Base-by-base conservation (phyloP, 2,113 vertebrate genomes). In the Corythoichthys haematopterus region DNA sequence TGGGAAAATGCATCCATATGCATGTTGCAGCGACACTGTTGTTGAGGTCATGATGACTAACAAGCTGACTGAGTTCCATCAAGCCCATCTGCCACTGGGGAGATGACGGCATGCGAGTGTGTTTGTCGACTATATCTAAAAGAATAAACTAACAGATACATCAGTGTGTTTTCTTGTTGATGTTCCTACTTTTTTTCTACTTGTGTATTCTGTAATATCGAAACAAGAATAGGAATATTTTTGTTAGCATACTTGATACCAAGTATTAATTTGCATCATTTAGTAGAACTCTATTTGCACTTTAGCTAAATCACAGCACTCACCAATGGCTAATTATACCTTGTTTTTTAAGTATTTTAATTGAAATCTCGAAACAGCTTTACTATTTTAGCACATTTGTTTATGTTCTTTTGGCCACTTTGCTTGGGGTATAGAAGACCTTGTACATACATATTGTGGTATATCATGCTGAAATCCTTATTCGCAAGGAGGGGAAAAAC, bases 1-100 rank as follows among this genome's bases (percentile, higher is more conserved):
- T 43, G n/a, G n/a, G 16, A 55, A 16, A 2, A 46, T 61, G 59
- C 36, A 6, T 60, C 47, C 28, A 53, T 67, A 66, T 68, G 63
- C 71, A 69, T 33, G 69, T 71, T 70, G 71, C 56, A 64, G 53
- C 70, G 65, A 64, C 35, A 58, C 56, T 15, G 64, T 71, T 61
- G 76, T 75, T 81, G 80, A 84, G 80, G 77, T 83, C 68, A 86
- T 69, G 73, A 70, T 84, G 84, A 66, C 74, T 75, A 84, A 79
- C 75, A 82, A 72, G 77, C 78, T 82, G 80, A 80, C 80, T 74
- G 66, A 76, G 71, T 81, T 84, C 64, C 74, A 72, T 84, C 69
- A 8, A 70, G 68, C 61, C 87, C 83, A 82, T 83, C 83, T 85
- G 82, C 80, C 80, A 80, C 74, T 51, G 66, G 67, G 63, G 56